Percentiles rank a stretch among this genome's conserved stretches.
These are phyloP conservation scores for Cyanocitta stelleri DNA, from an alignment of 2,113 vertebrate species.

Conservation along the genomic window DNA sequence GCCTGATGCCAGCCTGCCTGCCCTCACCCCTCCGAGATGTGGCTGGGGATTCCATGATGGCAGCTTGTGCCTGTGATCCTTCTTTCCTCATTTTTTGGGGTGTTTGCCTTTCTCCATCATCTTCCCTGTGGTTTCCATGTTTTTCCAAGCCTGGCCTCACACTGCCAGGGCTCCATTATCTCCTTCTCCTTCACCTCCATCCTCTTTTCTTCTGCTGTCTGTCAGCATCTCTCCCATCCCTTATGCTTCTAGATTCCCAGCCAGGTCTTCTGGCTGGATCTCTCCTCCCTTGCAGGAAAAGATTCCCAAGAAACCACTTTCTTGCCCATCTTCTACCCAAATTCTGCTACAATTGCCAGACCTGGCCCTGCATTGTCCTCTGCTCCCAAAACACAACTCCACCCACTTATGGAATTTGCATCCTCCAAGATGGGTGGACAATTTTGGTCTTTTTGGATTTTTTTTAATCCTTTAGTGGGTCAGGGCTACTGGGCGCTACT, in stretches of 20 bases:
- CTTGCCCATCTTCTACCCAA: not conserved
- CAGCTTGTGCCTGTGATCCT: not conserved
- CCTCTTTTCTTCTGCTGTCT: not conserved
- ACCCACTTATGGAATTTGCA: not conserved
- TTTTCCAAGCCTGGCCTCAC: not conserved
- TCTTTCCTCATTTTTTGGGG: not conserved
- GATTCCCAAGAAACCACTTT: not conserved
- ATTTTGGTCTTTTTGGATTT: not conserved
- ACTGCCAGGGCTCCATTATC: not conserved
- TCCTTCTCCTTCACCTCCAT: not conserved
- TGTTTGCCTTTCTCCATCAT: not conserved
- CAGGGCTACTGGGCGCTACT: fast-evolving
- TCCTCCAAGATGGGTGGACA: not conserved
- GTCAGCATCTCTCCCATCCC: not conserved
- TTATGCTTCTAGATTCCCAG: not conserved
- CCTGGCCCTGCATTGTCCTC: not conserved
- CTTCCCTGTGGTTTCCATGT: not conserved
- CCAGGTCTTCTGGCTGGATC: not conserved
- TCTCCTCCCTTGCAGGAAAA: not conserved
- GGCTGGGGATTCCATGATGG: fast-evolving
- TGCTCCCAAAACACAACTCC: not conserved
- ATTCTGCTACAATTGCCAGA: not conserved
- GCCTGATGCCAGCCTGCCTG: not conserved
- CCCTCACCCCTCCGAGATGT: not conserved
- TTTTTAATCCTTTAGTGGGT: not conserved